Base-by-base conservation (phyloP, 2,797 vertebrate genomes). In the Acrossocheilus fasciatus region DNA sequence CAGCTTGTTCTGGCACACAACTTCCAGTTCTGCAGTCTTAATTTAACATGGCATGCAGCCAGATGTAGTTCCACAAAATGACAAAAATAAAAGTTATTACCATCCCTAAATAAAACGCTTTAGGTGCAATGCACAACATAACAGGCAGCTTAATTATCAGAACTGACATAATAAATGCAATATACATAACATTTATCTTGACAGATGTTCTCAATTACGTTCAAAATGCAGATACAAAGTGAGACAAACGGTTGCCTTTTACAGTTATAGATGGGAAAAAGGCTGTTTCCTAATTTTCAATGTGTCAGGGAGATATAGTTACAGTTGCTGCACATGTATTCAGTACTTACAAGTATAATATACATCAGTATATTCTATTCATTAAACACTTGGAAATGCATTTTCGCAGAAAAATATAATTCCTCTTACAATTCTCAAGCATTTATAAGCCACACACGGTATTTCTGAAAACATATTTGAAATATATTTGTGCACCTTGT, bases 181-280 rank as follows among this genome's bases (percentile, higher is more conserved):
- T 70, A 7, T 4, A 30, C 39, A 15, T n/a, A 17, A 57, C 64
- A 70, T 14, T 34, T 70, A 59, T 85, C 36, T 52, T 36, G 64
- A 77, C 83, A 84, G 83, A 85, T 85, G 62, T 45, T 78, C 36
- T 68, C 45, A 57, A 10, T 69, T 54, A 59, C 6, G 11, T 10
- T 68, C 6, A 84, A 78, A 84, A 12, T 30, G 11, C n/a, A 34
- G 10, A 68, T 68, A 77, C 45, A 78, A 77, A 54, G 34, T 43
- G 34, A 84, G 34, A 76, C 14, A 39, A 52, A 52, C 20, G 4
- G 47, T 77, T 75, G 17, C 41, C 23, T 47, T 59, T 57, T 82
- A 72, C 30, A 66, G 14, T 34, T 41, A 17, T 43, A 57, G 6
- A 43, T 15, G 10, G 77, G 73, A 57, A 39, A 69, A 57, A 57